Evolutionary conservation across 2,113 vertebrate genomes (phyloP).

Genomic region (Cyprinus carpio): DNA sequence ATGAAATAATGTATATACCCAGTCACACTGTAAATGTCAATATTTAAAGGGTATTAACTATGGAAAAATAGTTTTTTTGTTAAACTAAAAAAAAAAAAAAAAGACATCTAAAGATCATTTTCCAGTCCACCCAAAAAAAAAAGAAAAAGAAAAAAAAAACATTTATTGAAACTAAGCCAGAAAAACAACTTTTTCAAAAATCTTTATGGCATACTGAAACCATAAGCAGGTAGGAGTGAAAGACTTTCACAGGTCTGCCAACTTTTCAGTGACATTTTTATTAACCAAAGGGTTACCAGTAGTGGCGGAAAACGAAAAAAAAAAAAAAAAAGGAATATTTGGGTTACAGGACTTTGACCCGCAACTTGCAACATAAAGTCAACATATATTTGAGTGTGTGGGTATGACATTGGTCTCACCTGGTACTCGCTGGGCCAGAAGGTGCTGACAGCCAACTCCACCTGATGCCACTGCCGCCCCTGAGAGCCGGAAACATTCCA

Average conservation of each 20-base stretch:
- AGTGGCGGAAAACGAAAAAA: neutral
- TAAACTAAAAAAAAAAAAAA: too few relatives aligned
- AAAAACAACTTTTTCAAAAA: too few relatives aligned
- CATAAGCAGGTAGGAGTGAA: neutral
- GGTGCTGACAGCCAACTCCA: constrained; percentile 92
- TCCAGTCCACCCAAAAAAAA: too few relatives aligned
- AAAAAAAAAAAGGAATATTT: too few relatives aligned
- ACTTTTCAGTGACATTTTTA: neutral
- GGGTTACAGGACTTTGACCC: too few relatives aligned
- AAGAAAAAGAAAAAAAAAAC: too few relatives aligned
- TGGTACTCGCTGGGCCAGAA: constrained; percentile 98
- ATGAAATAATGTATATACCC: neutral
- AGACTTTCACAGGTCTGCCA: neutral
- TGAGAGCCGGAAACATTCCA: constrained; percentile 91
- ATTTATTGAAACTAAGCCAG: too few relatives aligned
- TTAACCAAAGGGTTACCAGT: neutral
- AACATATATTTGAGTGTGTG: neutral
- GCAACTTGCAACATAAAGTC: too few relatives aligned
- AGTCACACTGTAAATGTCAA: neutral
- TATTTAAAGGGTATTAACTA: too few relatives aligned
- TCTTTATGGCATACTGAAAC: neutral
- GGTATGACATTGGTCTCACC: constrained; percentile 70
- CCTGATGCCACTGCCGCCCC: constrained; percentile 92
- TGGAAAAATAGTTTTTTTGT: too few relatives aligned
- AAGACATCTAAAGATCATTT: too few relatives aligned